phyloP scores from a whole-genome alignment of 2,113 vertebrate genomes.

The Atrichornis clamosus region DNA sequence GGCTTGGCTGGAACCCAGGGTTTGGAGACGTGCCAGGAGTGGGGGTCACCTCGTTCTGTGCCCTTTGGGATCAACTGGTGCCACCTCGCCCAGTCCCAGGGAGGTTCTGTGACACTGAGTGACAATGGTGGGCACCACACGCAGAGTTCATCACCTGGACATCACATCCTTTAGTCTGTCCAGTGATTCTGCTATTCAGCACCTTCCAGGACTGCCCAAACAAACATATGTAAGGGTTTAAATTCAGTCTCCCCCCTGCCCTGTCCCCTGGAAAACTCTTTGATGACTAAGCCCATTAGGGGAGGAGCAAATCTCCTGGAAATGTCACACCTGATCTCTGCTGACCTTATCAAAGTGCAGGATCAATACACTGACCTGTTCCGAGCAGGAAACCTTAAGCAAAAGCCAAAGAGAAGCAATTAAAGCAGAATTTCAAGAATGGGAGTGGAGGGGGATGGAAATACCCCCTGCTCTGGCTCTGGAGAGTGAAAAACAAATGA shows the following conservation, averaged over 20 bases:
- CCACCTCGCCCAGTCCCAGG: not conserved
- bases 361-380: constrained; percentile 73
- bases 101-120: not conserved
- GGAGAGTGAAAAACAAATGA: constrained; percentile 39
- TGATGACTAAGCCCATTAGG: constrained; percentile 55
- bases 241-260: not conserved
- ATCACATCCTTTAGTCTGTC: not conserved
- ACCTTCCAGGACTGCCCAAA: not conserved
- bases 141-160: accelerated
- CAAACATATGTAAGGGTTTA: not conserved
- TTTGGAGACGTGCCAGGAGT: not conserved
- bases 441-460: not conserved
- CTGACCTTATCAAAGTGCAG: constrained; percentile 79
- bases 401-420: constrained; percentile 67
- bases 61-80: not conserved
- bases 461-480: not conserved
- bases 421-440: constrained; percentile 57
- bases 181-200: not conserved
- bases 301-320: constrained; percentile 56
- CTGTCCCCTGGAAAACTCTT: constrained; percentile 35
- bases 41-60: not conserved
- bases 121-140: accelerated
- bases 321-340: constrained; percentile 74
- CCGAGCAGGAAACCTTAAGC: constrained; percentile 39
- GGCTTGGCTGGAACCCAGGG: not conserved